Conservation (phyloP, 2,888 invertebrate species). For the Plebejus anna region DNA sequence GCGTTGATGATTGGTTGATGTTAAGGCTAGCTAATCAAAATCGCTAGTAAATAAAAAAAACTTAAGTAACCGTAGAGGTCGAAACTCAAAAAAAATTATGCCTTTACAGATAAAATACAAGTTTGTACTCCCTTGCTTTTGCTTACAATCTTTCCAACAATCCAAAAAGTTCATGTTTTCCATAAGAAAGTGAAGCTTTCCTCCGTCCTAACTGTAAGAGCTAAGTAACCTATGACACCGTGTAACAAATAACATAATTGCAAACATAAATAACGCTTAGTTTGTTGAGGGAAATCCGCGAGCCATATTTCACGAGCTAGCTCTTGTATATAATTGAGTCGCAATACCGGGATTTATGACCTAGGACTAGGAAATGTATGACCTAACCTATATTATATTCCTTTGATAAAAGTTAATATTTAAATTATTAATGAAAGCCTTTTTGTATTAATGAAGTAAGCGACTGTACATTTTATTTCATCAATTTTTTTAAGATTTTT, state of each 20-base stretch:
- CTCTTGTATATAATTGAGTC: constrained; percentile 8
- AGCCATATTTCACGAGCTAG: constrained; percentile 11
- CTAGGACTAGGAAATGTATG: not conserved
- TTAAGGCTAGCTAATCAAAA: too few species aligned
- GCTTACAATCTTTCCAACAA: not conserved
- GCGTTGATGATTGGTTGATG: too few species aligned
- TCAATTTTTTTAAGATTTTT: not conserved
- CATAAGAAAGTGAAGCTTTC: not conserved
- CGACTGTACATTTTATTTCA: not conserved
- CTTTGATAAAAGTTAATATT: not conserved
- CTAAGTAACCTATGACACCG: constrained; percentile 19
- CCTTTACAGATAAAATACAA: not conserved
- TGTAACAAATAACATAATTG: constrained; percentile 28
- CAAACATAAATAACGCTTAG: constrained; percentile 20
- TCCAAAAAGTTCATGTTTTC: not conserved
- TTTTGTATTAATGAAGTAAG: too few species aligned
- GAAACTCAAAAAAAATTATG: too few species aligned
- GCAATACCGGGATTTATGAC: not conserved
- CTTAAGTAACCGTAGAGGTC: too few species aligned
- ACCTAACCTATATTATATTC: not conserved
- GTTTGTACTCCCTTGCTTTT: not conserved
- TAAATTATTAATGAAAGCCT: not conserved
- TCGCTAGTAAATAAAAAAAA: too few species aligned
- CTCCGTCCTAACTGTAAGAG: not conserved
- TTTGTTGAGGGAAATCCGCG: constrained; percentile 14